Conservation (phyloP, 2,888 invertebrate genomes). For the Incurvaria masculella region DNA sequence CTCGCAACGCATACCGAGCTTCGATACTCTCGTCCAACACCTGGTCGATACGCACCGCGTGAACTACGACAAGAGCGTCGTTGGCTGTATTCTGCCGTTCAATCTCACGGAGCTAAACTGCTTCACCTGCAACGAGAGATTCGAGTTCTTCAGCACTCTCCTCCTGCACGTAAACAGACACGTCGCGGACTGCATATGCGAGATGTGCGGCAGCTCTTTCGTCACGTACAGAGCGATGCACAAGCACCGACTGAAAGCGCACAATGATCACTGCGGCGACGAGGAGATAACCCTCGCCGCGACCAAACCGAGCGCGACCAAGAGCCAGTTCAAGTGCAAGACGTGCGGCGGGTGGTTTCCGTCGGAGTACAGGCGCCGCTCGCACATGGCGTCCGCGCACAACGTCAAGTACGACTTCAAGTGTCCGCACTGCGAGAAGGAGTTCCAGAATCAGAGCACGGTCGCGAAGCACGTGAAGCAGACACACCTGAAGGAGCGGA, state of each 20-base stretch:
- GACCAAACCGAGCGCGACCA: constrained; percentile 3
- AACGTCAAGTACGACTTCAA: constrained; percentile 18
- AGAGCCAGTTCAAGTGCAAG: constrained; percentile 20
- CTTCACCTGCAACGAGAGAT: constrained; percentile 41
- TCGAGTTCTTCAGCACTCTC: constrained; percentile 44
- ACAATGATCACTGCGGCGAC: constrained; percentile 44
- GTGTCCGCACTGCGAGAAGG: constrained; percentile 22
- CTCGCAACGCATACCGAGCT: constrained; percentile 33
- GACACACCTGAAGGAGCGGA: constrained; percentile 23
- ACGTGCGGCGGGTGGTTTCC: constrained; percentile 19
- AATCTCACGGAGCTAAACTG: constrained; percentile 40
- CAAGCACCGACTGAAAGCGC: constrained; percentile 48
- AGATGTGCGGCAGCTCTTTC: constrained; percentile 46
- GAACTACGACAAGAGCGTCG: constrained; percentile 27
- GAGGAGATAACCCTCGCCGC: constrained; percentile 41
- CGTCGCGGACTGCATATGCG: constrained; percentile 46
- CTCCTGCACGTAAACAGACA: constrained; percentile 44
- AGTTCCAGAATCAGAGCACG: constrained; percentile 21
- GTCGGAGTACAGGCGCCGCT: constrained; percentile 20
- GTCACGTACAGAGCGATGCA: too few relatives aligned
- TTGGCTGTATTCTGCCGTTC: constrained; percentile 33
- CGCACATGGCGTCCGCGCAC: constrained; percentile 20
- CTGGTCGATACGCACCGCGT: constrained; percentile 38
- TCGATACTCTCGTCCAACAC: constrained; percentile 38
- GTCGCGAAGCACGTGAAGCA: constrained; percentile 22